phyloP scores from a whole-genome alignment of 2,797 vertebrate genomes.

The Dryobates pubescens region DNA sequence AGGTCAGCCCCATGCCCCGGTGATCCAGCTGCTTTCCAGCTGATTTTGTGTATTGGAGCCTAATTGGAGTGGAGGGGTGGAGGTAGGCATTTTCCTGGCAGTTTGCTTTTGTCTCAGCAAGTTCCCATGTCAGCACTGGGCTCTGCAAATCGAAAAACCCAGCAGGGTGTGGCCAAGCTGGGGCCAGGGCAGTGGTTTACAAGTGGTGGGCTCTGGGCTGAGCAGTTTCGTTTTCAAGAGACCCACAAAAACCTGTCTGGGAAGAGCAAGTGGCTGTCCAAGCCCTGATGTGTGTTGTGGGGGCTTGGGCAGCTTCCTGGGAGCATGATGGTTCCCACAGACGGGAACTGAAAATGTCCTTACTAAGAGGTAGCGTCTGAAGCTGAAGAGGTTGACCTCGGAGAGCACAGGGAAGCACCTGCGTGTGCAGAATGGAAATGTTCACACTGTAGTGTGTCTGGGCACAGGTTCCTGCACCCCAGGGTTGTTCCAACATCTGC shows the following conservation, averaged over 20 bases:
- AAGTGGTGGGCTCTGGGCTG: neutral
- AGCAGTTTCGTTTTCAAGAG: neutral
- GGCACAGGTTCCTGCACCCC: neutral
- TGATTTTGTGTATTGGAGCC: neutral
- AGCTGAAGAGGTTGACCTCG: neutral
- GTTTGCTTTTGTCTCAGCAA: neutral
- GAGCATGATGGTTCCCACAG: neutral
- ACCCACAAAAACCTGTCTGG: neutral
- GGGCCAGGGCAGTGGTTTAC: accelerated
- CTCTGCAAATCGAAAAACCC: neutral
- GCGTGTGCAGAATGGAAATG: neutral
- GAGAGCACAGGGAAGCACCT: neutral
- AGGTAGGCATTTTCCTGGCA: neutral
- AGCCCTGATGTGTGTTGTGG: neutral
- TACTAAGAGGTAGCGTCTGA: accelerated
- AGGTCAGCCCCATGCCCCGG: neutral
- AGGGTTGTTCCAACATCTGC: neutral
- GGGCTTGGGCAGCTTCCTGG: neutral
- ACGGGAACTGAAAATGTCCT: neutral
- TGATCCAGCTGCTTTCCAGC: neutral
- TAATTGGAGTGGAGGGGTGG: neutral
- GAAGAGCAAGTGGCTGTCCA: neutral
- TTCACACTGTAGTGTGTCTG: neutral
- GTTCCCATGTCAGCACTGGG: neutral
- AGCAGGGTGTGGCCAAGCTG: accelerated